Conservation (phyloP, 2,113 vertebrate species). For the Symphodus melops region DNA sequence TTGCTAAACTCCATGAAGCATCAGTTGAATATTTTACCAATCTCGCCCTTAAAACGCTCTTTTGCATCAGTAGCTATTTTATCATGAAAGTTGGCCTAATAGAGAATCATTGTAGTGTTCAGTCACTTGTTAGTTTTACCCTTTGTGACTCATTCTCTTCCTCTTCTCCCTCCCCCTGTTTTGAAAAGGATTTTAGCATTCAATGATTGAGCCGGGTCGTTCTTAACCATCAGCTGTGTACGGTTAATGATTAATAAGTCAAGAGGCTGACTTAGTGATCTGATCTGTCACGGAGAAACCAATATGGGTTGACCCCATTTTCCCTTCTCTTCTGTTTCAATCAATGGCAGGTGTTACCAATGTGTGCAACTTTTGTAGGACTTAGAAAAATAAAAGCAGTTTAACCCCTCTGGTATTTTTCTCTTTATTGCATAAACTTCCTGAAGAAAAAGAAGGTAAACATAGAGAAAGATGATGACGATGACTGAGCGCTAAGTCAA, state of each 20-base stretch:
- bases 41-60: too few relatives aligned
- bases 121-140: too few relatives aligned
- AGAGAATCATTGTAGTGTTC: too few relatives aligned
- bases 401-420: too few relatives aligned
- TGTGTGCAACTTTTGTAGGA: background rate
- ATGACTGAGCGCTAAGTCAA: background rate
- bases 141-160: background rate
- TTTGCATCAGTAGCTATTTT: too few relatives aligned
- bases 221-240: slow-evolving; percentile 8
- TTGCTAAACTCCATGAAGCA: background rate
- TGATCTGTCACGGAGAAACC: background rate
- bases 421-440: too few relatives aligned
- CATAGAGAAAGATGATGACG: background rate
- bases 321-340: background rate
- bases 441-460: too few relatives aligned
- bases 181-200: slow-evolving; percentile 6
- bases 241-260: slow-evolving; percentile 63
- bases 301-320: background rate
- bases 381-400: too few relatives aligned
- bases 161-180: background rate
- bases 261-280: slow-evolving; percentile 1
- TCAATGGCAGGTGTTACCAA: background rate
- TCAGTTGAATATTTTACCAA: background rate
- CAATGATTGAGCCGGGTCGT: slow-evolving; percentile 52
- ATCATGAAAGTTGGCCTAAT: too few relatives aligned